Base-by-base conservation (phyloP, 2,888 invertebrate species). In the Tribolium freemani region DNA sequence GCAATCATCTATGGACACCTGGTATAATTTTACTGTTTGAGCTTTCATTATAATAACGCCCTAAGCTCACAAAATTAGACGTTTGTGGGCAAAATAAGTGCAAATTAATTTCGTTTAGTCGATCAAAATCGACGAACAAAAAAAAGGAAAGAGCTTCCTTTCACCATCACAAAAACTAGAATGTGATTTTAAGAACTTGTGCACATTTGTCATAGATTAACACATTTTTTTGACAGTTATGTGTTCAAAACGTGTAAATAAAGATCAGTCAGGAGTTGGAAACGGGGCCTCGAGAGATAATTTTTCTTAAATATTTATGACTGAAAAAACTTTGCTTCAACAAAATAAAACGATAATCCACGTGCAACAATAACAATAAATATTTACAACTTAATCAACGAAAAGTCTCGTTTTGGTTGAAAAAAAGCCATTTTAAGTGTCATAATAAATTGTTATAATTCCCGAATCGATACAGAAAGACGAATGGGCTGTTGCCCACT, bases 401-500 rank as follows among this genome's bases (percentile, higher is more conserved):
- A 26, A 26, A 26, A 26, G 3, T 26, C 26, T 26, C 26, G 1
- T 26, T 26, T 26, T 26, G 26, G 26, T 26, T 26, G 26, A 26
- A 26, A 38, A 38, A 38, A 38, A 38, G 38, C 26, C 26, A 9
- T 38, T 38, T 38, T 38, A 6, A 9, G n/a, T 38, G 38, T 38
- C 38, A 38, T n/a, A 38, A 38, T 38, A 38, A 38, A 38, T 38
- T 38, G 38, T 3, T n/a, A n/a, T 38, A 38, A 38, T 38, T 38
- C 38, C 31, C 8, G 38, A 38, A 38, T 54, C 54, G 54, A 10
- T 54, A 6, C 20, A 31, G 20, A 9, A 44, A 58, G 44, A 58
- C 45, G 57, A 58, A 50, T 50, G 50, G 10, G 50, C 45, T 58
- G 63, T 21, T 50, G 51, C 63, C 50, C 31, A 50, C 58, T 26